These are phyloP conservation scores for Erinaceus europaeus DNA, from an alignment of 2,113 vertebrate genomes.

Conservation along the genomic window DNA sequence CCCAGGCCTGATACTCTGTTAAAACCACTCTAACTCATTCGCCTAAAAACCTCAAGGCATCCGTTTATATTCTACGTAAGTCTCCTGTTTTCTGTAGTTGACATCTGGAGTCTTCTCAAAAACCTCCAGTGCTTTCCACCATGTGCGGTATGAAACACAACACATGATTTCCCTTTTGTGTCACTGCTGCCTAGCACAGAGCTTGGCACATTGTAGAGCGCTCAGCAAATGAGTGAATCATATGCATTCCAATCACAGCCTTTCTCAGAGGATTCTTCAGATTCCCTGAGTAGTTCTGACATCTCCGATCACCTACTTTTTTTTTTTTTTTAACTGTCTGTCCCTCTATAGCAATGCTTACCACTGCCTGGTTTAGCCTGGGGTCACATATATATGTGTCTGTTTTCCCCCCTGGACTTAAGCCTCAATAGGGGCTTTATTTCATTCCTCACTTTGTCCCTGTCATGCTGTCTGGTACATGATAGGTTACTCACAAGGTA, in stretches of 20 bases:
- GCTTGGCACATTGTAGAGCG: not conserved
- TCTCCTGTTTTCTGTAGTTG: constrained; percentile 39
- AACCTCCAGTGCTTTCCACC: constrained; percentile 4
- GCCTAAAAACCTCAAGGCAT: constrained; percentile 35
- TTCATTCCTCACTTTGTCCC: not conserved
- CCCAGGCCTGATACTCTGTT: not conserved
- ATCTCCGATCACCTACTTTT: not conserved
- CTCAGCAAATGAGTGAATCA: not conserved
- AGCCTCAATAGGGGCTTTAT: not conserved
- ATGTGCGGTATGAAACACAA: not conserved
- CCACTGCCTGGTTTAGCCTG: constrained; percentile 1
- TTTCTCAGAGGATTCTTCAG: not conserved
- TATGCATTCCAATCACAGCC: not conserved
- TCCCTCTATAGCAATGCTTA: not conserved
- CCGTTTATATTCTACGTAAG: constrained; percentile 3
- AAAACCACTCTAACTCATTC: constrained; percentile 10
- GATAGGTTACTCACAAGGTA: not conserved
- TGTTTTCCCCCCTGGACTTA: not conserved
- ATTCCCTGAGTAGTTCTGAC: not conserved
- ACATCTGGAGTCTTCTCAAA: constrained; percentile 47
- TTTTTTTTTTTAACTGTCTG: not conserved
- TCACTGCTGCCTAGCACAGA: not conserved
- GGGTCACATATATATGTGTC: not conserved
- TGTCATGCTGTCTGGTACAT: not conserved
- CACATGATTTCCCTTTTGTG: not conserved